Evolutionary conservation across 2,888 invertebrate species (phyloP), one percentile per base, ranked within the genome.

Genomic region (Ophion ventricosus): DNA sequence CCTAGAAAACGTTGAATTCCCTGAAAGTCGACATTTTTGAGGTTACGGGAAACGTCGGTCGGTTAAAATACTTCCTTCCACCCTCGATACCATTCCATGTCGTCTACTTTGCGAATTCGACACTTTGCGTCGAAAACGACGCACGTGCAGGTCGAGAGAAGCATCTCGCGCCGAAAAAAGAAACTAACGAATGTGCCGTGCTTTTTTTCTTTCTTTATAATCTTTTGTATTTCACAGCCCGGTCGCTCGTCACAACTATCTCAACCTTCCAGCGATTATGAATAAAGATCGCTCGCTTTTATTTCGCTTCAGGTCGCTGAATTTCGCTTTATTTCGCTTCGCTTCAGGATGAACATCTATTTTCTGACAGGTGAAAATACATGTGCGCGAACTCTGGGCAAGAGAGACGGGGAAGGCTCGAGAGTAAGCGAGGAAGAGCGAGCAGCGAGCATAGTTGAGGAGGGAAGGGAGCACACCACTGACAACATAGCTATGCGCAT

Each of bases 311-410:
- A 56, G 14, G 25, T n/a, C n/a, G n/a, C n/a, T n/a, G n/a, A n/a
- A n/a, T n/a, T n/a, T 40, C 4, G 20, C 49, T 49, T 29, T n/a
- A 26, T n/a, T 59, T 57, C 43, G 61, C 17, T 20, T 54, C 78
- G 49, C 49, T 35, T 80, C 77, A 56, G 14, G 25, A 43, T 17
- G 72, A 84, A 78, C 79, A 75, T 84, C 81, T 72, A 81, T 84
- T 81, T 81, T 84, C 73, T 72, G 81, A 81, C 81, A 79, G 78
- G 81, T 84, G 84, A 84, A 81, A 84, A 84, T 78, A 81, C 84
- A 81, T 84, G 81, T 81, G 78, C 78, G 78, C 78, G 78, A 57
- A 82, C 70, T 73, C 77, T 61, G 66, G 63, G 69, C 63, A 59
- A 43, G 43, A 59, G 69, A 74, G 67, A 35, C 63, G 54, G 54